These are phyloP conservation scores for Tragulus kanchil DNA, from an alignment of 2,113 vertebrate genomes.

Conservation along the genomic window DNA sequence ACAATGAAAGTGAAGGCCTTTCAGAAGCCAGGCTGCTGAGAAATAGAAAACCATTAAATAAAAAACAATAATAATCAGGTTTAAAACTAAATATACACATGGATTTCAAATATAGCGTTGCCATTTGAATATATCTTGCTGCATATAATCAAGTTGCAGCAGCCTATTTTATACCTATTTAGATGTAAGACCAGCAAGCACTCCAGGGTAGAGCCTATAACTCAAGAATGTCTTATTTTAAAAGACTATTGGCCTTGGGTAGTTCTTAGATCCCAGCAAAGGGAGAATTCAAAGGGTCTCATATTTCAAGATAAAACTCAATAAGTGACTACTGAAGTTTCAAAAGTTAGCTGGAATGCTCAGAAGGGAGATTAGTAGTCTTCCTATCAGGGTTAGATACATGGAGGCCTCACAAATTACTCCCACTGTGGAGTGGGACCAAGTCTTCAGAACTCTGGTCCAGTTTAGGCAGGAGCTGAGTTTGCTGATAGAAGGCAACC, in stretches of 20 bases:
- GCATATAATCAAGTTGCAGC: not conserved
- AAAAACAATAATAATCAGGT: not conserved
- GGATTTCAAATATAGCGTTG: slow-evolving; percentile 42
- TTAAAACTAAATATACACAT: slow-evolving; percentile 33
- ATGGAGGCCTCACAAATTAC: not conserved
- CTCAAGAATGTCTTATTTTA: not conserved
- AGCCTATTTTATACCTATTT: not conserved
- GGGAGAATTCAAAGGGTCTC: not conserved
- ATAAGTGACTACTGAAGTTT: not conserved
- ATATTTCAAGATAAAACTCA: not conserved
- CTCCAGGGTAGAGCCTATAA: not conserved
- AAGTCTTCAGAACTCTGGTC: not conserved
- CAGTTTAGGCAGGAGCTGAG: not conserved
- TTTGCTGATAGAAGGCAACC: not conserved
- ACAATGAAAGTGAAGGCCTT: not conserved
- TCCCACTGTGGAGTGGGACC: not conserved
- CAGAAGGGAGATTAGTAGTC: not conserved
- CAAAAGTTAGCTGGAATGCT: not conserved
- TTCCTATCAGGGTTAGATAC: not conserved
- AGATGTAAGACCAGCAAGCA: not conserved
- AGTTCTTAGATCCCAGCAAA: not conserved
- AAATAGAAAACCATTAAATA: slow-evolving; percentile 9
- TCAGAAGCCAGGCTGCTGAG: not conserved
- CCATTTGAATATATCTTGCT: not conserved
- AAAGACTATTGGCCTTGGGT: not conserved